Evolutionary conservation across 2,797 vertebrate genomes (phyloP), one percentile per base, ranked within the genome.

Genomic region (Lepidocolaptes lacrymiger): DNA sequence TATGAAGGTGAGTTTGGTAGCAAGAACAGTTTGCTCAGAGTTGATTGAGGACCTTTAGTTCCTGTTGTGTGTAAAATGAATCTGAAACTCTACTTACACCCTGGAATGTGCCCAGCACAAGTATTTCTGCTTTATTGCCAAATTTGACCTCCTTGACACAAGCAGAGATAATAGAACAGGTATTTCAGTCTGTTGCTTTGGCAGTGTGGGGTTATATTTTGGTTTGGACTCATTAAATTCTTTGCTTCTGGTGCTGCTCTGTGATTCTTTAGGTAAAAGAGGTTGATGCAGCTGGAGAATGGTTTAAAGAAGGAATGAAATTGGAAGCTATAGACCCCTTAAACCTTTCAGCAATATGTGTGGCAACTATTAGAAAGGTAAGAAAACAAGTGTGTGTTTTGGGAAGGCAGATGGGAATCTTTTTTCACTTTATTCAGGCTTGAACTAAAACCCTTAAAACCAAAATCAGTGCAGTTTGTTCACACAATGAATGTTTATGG

Each of bases 231-330:
- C 74, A 9, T 27, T 37, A 23, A 56, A 30, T 54, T 61, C 30
- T 89, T 34, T 82, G 37, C 44, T 91, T 86, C 39, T 89, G 71
- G 44, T 95, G 74, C 84, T 97, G 73, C 95, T 95, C 5, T 95
- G 54, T 97, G 59, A 92, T 95, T 95, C 34, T 97, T 79, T 85
- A 99, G 99, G 99, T 99, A 79, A 99, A 98, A 97, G 99, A 99
- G 79, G 98, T 99, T 96, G 99, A 99, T 85, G 98, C 99, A 97
- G 98, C 95, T 97, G 98, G 98, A 88, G 99, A 99, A 17, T 99
- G 99, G 99, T 99, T 99, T 97, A 99, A 98, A 98, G 99, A 99
- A 92, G 99, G 99, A 89, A 99, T 99, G 99, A 99, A 99, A 97
- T 94, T 99, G 91, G 99, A 99, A 98, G 99, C 99, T 95, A 99